phyloP scores from a whole-genome alignment of 1,140 invertebrate species.

The Diabrotica undecimpunctata region DNA sequence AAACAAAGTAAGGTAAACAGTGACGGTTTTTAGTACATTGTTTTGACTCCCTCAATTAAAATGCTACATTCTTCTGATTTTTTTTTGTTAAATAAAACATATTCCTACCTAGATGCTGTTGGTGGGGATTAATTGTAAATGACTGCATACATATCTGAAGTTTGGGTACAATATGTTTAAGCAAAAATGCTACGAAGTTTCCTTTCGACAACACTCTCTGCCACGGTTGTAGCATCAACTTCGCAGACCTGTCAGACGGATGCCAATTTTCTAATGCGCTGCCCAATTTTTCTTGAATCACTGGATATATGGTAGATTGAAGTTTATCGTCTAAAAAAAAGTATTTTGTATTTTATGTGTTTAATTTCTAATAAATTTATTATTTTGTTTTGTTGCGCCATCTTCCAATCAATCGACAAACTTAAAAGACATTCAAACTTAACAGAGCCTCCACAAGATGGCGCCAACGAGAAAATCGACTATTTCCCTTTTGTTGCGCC shows the following conservation, averaged over 20 bases:
- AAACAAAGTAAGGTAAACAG: no score
- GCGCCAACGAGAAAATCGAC: no score
- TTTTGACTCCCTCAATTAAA: no score
- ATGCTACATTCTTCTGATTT: no score
- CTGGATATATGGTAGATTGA: constrained; percentile 81
- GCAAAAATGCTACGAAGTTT: constrained; percentile 80
- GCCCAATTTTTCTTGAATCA: constrained; percentile 87
- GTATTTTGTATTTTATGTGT: constrained; percentile 3
- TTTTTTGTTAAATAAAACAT: no score
- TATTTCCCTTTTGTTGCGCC: no score
- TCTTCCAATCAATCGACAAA: no score
- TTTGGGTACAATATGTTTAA: constrained; percentile 90
- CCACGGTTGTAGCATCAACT: constrained; percentile 92
- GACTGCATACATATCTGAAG: constrained; percentile 66
- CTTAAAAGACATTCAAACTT: no score
- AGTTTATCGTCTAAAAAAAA: constrained; percentile 53
- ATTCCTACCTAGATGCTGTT: constrained; percentile 66
- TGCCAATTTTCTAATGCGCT: constrained; percentile 87
- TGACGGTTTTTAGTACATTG: no score
- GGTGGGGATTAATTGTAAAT: constrained; percentile 82
- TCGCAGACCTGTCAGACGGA: constrained; percentile 86
- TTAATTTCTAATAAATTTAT: no score
- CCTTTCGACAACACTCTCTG: constrained; percentile 75
- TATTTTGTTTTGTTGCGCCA: no score
- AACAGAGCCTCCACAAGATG: no score